Percentiles rank a stretch among this genome's conserved stretches.
Conservation (phyloP, 1,140 invertebrate species). For the Metopolophium dirhodum region DNA sequence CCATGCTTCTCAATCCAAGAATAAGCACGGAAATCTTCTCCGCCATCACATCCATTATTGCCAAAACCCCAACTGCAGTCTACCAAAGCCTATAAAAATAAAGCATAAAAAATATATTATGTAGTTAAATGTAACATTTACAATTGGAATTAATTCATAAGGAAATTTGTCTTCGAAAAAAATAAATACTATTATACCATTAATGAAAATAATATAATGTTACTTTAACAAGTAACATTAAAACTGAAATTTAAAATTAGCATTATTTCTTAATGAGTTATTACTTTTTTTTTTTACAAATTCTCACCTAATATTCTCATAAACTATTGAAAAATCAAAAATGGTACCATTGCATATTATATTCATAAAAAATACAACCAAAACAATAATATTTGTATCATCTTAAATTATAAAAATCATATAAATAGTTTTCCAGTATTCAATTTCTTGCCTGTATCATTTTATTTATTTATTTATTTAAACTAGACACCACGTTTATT, state of each 20-base stretch:
- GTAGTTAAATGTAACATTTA: conserved; percentile 59
- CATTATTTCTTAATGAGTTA: background rate
- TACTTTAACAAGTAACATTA: too few species aligned
- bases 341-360: background rate
- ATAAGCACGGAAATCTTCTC: conserved; percentile 90
- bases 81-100: conserved; percentile 74
- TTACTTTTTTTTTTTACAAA: background rate
- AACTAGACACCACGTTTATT: background rate
- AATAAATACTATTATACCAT: background rate
- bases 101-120: conserved; percentile 34
- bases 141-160: background rate
- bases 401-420: too few species aligned
- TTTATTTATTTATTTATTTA: background rate
- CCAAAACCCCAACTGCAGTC: conserved; percentile 96
- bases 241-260: background rate
- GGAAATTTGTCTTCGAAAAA: background rate
- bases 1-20: conserved; percentile 92
- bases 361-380: too few species aligned
- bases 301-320: too few species aligned
- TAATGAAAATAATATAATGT: too few species aligned
- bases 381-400: too few species aligned
- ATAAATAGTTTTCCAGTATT: too few species aligned
- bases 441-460: background rate
- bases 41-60: conserved; percentile 96
- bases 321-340: background rate